Percentiles rank a stretch among this genome's conserved stretches.
Evolutionary conservation across 2,888 invertebrate genomes (phyloP).

Genomic region (Lagria hirta): DNA sequence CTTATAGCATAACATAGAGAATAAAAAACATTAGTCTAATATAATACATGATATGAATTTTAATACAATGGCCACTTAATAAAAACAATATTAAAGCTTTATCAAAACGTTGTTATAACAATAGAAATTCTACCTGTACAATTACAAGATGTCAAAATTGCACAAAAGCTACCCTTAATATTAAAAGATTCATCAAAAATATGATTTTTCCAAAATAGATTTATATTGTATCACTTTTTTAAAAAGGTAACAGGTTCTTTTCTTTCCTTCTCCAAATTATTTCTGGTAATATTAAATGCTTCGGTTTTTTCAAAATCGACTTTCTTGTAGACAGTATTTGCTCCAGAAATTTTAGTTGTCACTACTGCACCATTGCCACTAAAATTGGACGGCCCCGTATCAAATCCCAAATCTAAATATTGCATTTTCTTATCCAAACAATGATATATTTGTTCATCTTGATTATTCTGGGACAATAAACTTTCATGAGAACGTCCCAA

Average conservation of each 20-base stretch:
- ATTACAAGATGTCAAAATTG: slow-evolving; percentile 17
- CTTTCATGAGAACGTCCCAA: slow-evolving; percentile 48
- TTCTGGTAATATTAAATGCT: slow-evolving; percentile 84
- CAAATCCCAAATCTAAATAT: slow-evolving; percentile 85
- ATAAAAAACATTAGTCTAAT: slow-evolving; percentile 35
- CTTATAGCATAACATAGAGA: slow-evolving; percentile 35
- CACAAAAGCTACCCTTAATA: slow-evolving; percentile 23
- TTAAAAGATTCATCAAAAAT: too few species aligned
- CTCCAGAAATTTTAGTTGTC: slow-evolving; percentile 38
- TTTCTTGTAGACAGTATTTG: slow-evolving; percentile 76
- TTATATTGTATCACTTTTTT: slow-evolving; percentile 38
- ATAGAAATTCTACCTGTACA: slow-evolving; percentile 5
- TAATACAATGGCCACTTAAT: slow-evolving; percentile 31
- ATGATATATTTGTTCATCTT: slow-evolving; percentile 38
- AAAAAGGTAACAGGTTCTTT: slow-evolving; percentile 46
- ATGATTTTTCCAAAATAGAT: slow-evolving; percentile 8
- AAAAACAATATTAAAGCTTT: slow-evolving; percentile 26
- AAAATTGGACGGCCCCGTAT: slow-evolving; percentile 42
- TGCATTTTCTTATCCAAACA: slow-evolving; percentile 58
- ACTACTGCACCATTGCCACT: slow-evolving; percentile 28
- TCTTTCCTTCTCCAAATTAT: slow-evolving; percentile 74
- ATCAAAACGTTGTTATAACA: slow-evolving; percentile 17
- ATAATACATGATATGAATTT: slow-evolving; percentile 36
- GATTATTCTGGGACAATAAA: slow-evolving; percentile 35
- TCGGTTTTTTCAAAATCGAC: slow-evolving; percentile 94